Evolutionary conservation across 2,888 invertebrate genomes (phyloP), one percentile per base, ranked within the genome.

Genomic region (Trachelus iudaicus): DNA sequence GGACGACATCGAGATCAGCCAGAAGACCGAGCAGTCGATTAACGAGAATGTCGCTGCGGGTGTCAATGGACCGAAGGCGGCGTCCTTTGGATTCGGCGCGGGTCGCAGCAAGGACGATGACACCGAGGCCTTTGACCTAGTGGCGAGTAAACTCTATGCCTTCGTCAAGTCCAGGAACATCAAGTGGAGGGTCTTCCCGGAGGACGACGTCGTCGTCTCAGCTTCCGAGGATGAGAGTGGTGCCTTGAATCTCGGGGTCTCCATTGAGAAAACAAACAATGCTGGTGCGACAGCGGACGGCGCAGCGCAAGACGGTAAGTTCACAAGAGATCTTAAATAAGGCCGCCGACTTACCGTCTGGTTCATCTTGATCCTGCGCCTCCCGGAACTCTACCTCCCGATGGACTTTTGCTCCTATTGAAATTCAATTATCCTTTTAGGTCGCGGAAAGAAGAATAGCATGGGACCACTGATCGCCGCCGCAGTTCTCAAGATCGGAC

Each of bases 401-500:
- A 40, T 40, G 40, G 15, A 40, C 40, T 40, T 15, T 15, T 15
- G 1, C 15, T 15, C 15, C 40, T 15, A 40, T 15, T 40, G 15
- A 40, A 15, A 40, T 40, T 40, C 1, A 40, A 40, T 40, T 1
- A 40, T 40, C 76, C 71, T 85, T 83, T 15, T 83, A 89, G 96
- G 95, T n/a, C 93, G 96, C 80, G 95, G 94, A 56, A 94, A 95
- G 83, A 95, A 95, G 93, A 95, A 95, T 92, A 94, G 95, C 87
- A 93, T 96, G 91, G 95, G 95, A 0, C 95, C 95, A 0, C 90
- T 97, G 77, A 92, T 97, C 56, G 96, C 96, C 1, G 94, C 96
- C 23, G 95, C 95, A 71, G 95, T 95, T 9, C 93, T 97, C 92
- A 97, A 97, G 91, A 94, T 96, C 79, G 97, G 96, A 88, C 93